Percentiles rank a stretch among this genome's conserved stretches.
Conservation (phyloP, 2,888 invertebrate species). For the Apamea monoglypha region DNA sequence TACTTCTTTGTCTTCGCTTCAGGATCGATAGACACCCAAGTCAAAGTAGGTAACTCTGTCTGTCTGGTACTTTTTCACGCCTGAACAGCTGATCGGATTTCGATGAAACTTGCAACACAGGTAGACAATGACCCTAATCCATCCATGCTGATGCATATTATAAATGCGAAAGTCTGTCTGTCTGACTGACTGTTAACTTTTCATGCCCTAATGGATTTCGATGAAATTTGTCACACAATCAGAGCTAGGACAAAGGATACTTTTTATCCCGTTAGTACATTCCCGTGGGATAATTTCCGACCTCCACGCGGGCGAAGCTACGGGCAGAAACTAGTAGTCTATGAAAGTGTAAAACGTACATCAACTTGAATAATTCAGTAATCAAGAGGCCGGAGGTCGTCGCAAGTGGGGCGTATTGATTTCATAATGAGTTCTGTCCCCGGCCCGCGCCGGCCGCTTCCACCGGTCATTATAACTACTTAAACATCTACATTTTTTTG, state of each 20-base stretch:
- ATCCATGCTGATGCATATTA: background rate
- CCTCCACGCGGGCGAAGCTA: too few relatives aligned
- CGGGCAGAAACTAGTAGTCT: background rate
- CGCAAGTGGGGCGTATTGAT: conserved; percentile 64
- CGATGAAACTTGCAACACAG: background rate
- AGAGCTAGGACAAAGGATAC: too few relatives aligned
- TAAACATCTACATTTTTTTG: conserved; percentile 55
- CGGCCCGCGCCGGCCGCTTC: conserved; percentile 8
- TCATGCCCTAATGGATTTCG: background rate
- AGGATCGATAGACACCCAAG: background rate
- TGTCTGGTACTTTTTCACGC: background rate
- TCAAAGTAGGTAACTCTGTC: background rate
- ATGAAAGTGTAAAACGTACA: conserved; percentile 21
- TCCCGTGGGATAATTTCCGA: background rate
- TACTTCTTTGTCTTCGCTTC: background rate
- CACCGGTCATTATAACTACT: conserved; percentile 30
- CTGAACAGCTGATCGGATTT: background rate
- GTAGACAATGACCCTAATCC: background rate
- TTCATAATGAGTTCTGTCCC: conserved; percentile 57
- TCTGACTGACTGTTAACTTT: background rate
- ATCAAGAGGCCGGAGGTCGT: conserved; percentile 70
- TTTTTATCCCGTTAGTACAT: background rate
- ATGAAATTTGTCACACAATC: background rate
- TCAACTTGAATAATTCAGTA: conserved; percentile 63
- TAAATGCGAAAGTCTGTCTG: background rate